phyloP scores from a whole-genome alignment of 1,140 invertebrate genomes.

The Drosophila mayri region DNA sequence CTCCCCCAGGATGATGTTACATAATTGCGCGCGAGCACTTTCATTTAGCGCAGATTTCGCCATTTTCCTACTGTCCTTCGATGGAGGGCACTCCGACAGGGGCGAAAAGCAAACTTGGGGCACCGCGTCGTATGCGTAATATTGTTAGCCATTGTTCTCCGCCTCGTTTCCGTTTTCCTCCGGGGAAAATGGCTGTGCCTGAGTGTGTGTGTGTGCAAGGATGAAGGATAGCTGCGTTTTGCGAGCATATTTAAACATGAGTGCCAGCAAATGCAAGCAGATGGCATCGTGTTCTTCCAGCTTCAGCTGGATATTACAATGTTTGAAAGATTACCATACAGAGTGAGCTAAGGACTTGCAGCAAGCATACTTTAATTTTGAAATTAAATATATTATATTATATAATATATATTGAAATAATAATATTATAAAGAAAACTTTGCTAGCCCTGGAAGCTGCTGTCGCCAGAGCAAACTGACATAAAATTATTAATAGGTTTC shows the following conservation, averaged over 20 bases:
- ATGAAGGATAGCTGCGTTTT: constrained; percentile 24
- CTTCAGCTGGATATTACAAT: neutral
- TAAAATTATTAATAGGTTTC: constrained; percentile 9
- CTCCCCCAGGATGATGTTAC: constrained; percentile 34
- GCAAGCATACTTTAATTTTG: neutral
- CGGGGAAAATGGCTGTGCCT: constrained; percentile 18
- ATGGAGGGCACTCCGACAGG: constrained; percentile 14
- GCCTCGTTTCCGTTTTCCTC: constrained; percentile 24
- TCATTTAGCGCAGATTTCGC: constrained; percentile 42
- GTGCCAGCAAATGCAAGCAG: constrained; percentile 30
- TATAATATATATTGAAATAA: neutral
- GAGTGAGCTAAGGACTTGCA: neutral
- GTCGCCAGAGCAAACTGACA: constrained; percentile 1
- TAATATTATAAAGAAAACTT: constrained; percentile 1
- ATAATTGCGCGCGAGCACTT: constrained; percentile 61
- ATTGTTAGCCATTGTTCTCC: constrained; percentile 66
- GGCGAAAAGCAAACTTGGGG: constrained; percentile 28
- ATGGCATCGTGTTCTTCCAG: constrained; percentile 19
- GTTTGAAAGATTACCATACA: constrained; percentile 1
- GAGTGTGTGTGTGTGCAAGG: neutral
- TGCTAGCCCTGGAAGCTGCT: neutral
- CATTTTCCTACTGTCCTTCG: constrained; percentile 15
- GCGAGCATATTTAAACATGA: constrained; percentile 36
- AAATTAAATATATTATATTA: neutral
- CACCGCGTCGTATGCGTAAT: constrained; percentile 65